Conservation (phyloP, 1,140 invertebrate genomes). For the Neodiprion lecontei region DNA sequence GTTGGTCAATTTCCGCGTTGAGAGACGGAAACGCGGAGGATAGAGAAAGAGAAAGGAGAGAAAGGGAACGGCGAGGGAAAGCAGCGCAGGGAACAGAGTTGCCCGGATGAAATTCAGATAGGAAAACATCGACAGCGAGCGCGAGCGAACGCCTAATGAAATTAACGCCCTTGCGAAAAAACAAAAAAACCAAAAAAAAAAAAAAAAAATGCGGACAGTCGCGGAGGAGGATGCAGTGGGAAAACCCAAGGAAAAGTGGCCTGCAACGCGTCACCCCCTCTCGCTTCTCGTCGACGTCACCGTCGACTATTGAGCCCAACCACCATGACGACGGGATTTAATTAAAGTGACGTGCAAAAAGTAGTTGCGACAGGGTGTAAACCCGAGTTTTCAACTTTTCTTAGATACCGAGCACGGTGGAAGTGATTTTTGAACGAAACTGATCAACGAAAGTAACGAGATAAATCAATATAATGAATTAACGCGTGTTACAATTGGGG, state of each 20-base stretch:
- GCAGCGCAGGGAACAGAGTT: neutral
- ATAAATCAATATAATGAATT: too few relatives aligned
- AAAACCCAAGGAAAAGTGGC: neutral
- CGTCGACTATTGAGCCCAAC: too few relatives aligned
- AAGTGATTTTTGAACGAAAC: too few relatives aligned
- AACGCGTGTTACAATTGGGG: too few relatives aligned
- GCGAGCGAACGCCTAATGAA: neutral
- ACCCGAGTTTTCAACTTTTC: too few relatives aligned
- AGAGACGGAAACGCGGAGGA: too few relatives aligned
- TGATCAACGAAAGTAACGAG: too few relatives aligned
- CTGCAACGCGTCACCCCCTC: neutral
- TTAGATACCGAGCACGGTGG: neutral
- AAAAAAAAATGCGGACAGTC: too few relatives aligned
- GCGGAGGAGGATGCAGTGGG: too few relatives aligned
- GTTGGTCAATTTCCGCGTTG: neutral
- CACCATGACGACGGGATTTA: neutral
- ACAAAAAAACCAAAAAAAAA: too few relatives aligned
- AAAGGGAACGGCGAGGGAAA: neutral
- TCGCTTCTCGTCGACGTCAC: neutral
- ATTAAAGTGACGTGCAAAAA: slow-evolving; percentile 1
- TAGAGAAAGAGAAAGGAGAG: neutral
- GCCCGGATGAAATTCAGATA: neutral
- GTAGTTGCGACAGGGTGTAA: neutral
- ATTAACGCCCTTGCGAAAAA: neutral
- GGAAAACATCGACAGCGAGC: too few relatives aligned